phyloP scores from a whole-genome alignment of 2,888 invertebrate species.

The Parnassius mnemosyne region DNA sequence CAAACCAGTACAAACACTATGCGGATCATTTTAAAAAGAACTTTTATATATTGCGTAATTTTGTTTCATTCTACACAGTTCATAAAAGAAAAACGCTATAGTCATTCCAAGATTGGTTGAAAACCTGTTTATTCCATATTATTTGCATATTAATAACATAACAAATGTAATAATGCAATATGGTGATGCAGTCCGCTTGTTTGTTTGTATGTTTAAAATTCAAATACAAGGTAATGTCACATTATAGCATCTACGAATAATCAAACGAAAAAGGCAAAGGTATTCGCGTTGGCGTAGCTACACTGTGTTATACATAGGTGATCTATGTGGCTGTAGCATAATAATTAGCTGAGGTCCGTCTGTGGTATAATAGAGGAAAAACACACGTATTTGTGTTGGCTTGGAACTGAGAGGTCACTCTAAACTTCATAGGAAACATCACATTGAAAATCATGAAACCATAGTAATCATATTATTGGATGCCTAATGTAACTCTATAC shows the following conservation, averaged over 20 bases:
- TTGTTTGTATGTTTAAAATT: neutral
- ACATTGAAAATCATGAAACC: too few relatives aligned
- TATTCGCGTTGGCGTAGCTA: slow-evolving; percentile 24
- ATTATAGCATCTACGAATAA: slow-evolving; percentile 13
- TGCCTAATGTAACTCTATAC: too few relatives aligned
- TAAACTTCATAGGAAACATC: neutral
- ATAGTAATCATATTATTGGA: too few relatives aligned
- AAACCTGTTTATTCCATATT: too few relatives aligned
- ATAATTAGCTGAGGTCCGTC: slow-evolving; percentile 18
- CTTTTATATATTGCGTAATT: too few relatives aligned
- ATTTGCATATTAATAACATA: neutral
- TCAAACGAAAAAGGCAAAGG: slow-evolving; percentile 18
- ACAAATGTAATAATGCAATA: neutral
- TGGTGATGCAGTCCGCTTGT: neutral
- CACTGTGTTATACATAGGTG: slow-evolving; percentile 23
- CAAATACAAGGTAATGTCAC: neutral
- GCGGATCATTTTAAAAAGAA: too few relatives aligned
- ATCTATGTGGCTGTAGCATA: slow-evolving; percentile 25
- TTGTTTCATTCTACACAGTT: too few relatives aligned
- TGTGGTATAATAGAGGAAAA: slow-evolving; percentile 21
- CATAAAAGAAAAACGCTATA: too few relatives aligned
- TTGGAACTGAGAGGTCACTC: neutral
- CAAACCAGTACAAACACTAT: too few relatives aligned
- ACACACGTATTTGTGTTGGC: neutral
- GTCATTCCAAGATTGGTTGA: too few relatives aligned